Evolutionary conservation across 2,888 invertebrate species (phyloP).

Genomic region (Eristalis intricaria): DNA sequence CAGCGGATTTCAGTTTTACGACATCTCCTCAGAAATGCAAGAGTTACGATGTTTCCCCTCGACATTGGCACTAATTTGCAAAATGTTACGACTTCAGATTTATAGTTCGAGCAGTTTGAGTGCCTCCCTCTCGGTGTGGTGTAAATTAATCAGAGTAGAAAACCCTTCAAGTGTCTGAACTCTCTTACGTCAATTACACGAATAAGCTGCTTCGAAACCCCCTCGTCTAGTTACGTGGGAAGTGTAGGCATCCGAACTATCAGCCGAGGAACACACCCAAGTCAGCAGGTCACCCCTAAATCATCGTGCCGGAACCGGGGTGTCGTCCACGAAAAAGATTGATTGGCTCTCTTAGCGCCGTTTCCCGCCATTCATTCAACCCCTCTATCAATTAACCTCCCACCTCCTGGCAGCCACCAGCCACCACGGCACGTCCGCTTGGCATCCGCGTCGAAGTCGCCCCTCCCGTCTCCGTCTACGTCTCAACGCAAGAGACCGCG

Average conservation of each 20-base stretch:
- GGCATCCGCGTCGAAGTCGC: constrained; percentile 28
- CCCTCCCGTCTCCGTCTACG: neutral
- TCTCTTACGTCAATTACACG: neutral
- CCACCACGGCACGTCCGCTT: constrained; percentile 9
- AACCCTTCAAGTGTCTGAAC: neutral
- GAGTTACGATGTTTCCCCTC: neutral
- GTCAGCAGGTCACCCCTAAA: neutral
- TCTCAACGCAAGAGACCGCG: constrained; percentile 7
- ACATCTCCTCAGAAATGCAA: neutral
- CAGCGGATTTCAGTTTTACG: neutral
- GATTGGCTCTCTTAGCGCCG: neutral
- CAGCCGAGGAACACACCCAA: neutral
- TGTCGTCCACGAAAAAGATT: neutral
- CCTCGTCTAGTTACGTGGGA: neutral
- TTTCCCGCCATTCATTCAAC: neutral
- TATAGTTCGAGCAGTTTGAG: neutral
- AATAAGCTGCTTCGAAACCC: neutral
- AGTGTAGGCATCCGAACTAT: neutral
- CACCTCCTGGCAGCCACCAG: neutral
- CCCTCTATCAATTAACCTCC: neutral
- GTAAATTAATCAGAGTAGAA: neutral
- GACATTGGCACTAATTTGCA: neutral
- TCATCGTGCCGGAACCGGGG: neutral
- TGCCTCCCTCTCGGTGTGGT: neutral
- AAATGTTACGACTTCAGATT: neutral